Evolutionary conservation across 2,888 invertebrate genomes (phyloP), one percentile per base, ranked within the genome.

Genomic region (Tribolium freemani): DNA sequence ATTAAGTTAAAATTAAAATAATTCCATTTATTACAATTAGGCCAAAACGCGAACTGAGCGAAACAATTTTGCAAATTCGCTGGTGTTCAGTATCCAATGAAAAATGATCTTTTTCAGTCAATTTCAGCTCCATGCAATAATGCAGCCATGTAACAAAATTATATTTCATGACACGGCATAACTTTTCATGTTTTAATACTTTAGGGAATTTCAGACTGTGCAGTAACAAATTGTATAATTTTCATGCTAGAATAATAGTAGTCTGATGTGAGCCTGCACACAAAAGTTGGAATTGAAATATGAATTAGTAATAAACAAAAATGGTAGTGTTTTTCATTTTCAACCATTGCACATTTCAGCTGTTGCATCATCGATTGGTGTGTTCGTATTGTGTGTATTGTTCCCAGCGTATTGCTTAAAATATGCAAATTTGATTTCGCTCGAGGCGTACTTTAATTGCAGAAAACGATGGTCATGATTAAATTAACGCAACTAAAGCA

Each of bases 221-320:
- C 69, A 56, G 31, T 53, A 53, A 69, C 69, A 69, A 70, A 70
- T 70, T 70, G 69, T 70, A 70, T 63, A 61, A 70, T 70, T 70
- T 70, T 46, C 63, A 70, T 63, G 63, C 56, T 10, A 63, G 21
- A 63, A 70, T 63, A 70, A 60, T 69, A 60, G 54, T 67, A 46
- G 53, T 60, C 30, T 53, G 51, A 71, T 53, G 51, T 71, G 21
- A 44, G 50, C 57, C 31, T 57, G 38, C 51, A 66, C 57, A 71
- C 69, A 61, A 51, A 74, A 69, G 74, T 68, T 73, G 73, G 71
- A 75, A 75, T 75, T 75, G 75, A 73, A 75, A 75, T 68, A 73
- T 75, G 73, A 75, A 75, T 73, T 73, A 73, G 60, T 75, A 73
- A 75, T 75, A 63, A 31, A 68, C 56, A 73, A 68, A 75, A 73